Evolutionary conservation across 37 sponge, comb jelly and placozoan genomes (phyloP), one percentile per base, ranked within the genome.

Genomic region (Crambe crambe): DNA sequence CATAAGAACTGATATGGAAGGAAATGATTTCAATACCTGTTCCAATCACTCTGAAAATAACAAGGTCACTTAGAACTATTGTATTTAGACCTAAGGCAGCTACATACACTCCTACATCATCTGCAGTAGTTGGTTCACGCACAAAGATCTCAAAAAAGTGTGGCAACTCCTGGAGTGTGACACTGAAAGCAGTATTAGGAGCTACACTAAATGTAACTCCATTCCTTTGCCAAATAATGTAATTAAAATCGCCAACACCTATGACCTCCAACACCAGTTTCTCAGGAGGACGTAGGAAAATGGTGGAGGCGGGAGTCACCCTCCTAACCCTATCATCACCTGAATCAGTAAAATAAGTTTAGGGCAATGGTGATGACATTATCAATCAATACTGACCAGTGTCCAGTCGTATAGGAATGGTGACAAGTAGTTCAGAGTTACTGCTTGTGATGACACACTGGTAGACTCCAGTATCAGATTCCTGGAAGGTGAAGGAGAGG

Each of bases 141-240:
- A 81, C 73, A 81, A 72, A 81, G 60, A 72, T 70, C 58, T 81
- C 71, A 35, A 72, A 72, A 29, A 43, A 72, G 71, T 81, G 43
- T 2, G 73, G 25, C 18, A 81, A 72, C 34, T 70, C 70, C 4
- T 29, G 4, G 21, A 31, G 21, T 31, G 3, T 9, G 37, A n/a
- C 3, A 5, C 26, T 12, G 51, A 41, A 68, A 10, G 68, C 39
- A 5, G 4, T 20, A 35, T 9, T 15, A 37, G n/a, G 4, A 8
- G 26, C 5, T 27, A 68, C 3, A 22, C 10, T 38, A 17, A 37
- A 36, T 68, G 69, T 36, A 12, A 31, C 30, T 20, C 41, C 58
- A 79, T 69, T 79, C 31, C 54, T 72, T 2, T 26, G 0, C 81
- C 81, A 81, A 31, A n/a, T 12, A 25, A 70, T 56, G 42, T 5